Evolutionary conservation across 2,888 invertebrate genomes (phyloP).

Genomic region (Cephalotes varians): DNA sequence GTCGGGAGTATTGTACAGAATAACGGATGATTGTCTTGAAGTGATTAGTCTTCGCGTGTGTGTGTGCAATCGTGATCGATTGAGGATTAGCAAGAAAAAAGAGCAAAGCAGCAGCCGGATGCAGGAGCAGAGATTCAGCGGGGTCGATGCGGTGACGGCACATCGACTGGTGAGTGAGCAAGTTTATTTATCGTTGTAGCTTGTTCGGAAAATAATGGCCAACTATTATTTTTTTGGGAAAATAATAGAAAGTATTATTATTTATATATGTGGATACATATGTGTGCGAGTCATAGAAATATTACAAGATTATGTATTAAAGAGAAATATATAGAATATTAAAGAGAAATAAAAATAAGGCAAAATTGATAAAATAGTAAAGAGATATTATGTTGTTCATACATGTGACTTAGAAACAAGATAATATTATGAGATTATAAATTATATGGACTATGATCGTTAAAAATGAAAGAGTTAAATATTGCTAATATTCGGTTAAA

Average conservation of each 20-base stretch:
- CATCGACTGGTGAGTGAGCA: not conserved
- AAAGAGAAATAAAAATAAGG: not conserved
- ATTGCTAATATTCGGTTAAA: not conserved
- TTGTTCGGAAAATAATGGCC: slow-evolving; percentile 16
- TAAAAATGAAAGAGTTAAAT: too few relatives aligned
- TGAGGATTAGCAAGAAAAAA: not conserved
- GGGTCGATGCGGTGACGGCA: not conserved
- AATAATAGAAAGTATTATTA: not conserved
- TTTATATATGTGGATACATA: not conserved
- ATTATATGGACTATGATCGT: not conserved
- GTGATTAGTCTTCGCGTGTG: not conserved
- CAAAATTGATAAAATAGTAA: not conserved
- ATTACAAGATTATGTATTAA: not conserved
- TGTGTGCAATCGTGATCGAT: not conserved
- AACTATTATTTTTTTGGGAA: not conserved
- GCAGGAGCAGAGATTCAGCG: not conserved
- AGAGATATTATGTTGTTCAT: not conserved
- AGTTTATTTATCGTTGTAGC: slow-evolving; percentile 4
- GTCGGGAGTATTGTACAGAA: not conserved
- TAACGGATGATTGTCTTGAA: not conserved
- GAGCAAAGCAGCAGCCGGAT: not conserved
- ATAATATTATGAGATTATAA: not conserved
- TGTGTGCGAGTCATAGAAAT: not conserved
- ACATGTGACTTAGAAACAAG: not conserved
- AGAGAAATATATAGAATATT: not conserved